phyloP scores from a whole-genome alignment of 1,140 invertebrate species.

The Batillaria attramentaria region DNA sequence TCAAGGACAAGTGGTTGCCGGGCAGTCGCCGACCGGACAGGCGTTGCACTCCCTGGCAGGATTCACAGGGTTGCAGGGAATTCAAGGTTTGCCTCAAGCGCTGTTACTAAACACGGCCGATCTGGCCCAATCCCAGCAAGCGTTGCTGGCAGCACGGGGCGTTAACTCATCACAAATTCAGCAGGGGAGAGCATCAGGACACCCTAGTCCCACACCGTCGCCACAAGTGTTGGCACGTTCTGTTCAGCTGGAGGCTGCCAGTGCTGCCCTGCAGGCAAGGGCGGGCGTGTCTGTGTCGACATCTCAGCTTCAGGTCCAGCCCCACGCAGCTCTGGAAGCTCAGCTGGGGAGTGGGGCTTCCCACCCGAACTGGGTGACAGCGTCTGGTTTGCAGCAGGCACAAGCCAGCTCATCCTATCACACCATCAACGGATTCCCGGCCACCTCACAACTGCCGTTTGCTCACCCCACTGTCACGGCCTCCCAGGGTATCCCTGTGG shows the following conservation, averaged over 20 bases:
- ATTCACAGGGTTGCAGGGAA: conserved; percentile 22
- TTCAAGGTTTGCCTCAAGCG: conserved; percentile 7
- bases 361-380: conserved; percentile 8
- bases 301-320: conserved; percentile 28
- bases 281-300: conserved; percentile 3
- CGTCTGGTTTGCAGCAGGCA: neutral
- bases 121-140: neutral
- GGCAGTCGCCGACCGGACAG: neutral
- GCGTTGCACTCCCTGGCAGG: conserved; percentile 23
- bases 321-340: neutral
- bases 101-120: conserved; percentile 8
- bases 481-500: neutral
- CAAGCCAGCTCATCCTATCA: neutral
- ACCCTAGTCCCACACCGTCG: neutral
- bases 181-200: too few relatives aligned
- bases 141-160: neutral
- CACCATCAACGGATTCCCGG: conserved; percentile 17
- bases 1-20: neutral
- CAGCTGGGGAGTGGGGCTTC: conserved; percentile 16
- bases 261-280: conserved; percentile 5
- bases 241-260: neutral
- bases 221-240: neutral
- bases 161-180: too few relatives aligned
- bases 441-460: neutral
- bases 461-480: neutral